These are phyloP conservation scores for Nipponia nippon DNA, from an alignment of 2,113 vertebrate genomes.

Conservation along the genomic window DNA sequence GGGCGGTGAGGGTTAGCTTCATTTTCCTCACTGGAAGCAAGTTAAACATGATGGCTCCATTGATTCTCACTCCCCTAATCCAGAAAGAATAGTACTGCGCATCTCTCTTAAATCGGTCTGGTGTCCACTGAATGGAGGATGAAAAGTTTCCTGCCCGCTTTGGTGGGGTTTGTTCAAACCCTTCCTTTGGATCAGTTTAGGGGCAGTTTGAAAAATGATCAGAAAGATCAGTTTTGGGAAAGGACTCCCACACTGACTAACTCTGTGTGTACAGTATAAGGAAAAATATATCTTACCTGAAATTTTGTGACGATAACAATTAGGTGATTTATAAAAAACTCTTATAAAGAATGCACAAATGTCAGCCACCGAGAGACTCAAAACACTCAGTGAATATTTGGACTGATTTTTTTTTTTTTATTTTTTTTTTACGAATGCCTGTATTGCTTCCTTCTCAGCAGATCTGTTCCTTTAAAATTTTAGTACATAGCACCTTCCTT, in stretches of 20 bases:
- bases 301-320: not conserved
- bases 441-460: not conserved
- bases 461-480: not conserved
- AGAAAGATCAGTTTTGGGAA: not conserved
- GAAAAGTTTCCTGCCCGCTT: not conserved
- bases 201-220: not conserved
- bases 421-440: not conserved
- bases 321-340: not conserved
- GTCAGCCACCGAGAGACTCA: not conserved
- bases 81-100: not conserved
- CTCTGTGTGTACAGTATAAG: not conserved
- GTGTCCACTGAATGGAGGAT: not conserved
- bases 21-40: not conserved
- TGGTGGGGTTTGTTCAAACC: not conserved
- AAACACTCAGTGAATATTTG: not conserved
- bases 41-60: not conserved
- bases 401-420: not conserved
- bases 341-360: not conserved
- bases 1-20: not conserved
- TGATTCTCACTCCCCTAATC: not conserved
- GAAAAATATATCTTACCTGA: not conserved
- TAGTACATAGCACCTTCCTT: not conserved
- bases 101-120: not conserved
- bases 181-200: not conserved
- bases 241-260: not conserved